Evolutionary conservation across 2,797 vertebrate genomes (phyloP).

Genomic region (Heliangelus exortis): DNA sequence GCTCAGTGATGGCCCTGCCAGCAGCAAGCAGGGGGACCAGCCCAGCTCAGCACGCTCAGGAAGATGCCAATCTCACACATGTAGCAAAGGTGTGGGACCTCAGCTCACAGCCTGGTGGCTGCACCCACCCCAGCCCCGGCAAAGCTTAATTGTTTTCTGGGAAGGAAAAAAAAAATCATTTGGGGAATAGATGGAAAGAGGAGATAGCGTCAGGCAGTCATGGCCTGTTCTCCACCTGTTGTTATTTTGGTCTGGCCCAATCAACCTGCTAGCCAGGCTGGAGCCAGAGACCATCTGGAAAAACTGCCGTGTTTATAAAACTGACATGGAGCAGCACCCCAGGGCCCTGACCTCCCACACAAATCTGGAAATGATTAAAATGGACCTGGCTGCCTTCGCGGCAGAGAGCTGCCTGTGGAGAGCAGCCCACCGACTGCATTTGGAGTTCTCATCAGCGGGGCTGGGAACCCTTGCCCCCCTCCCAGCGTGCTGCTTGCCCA

Average conservation of each 20-base stretch:
- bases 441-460: constrained; percentile 80
- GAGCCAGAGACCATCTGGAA: constrained; percentile 99
- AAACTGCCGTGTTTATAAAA: constrained; percentile 99
- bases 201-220: constrained; percentile 92
- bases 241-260: constrained; percentile 91
- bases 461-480: constrained; percentile 1
- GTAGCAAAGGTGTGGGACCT: constrained; percentile 19
- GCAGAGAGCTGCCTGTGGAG: constrained; percentile 66
- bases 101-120: neutral
- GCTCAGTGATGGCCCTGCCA: rapidly evolving
- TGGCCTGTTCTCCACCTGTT: constrained; percentile 99
- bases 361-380: constrained; percentile 99
- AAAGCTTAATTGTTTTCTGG: constrained; percentile 63
- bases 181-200: constrained; percentile 74
- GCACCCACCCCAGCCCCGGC: neutral
- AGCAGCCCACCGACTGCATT: constrained; percentile 72
- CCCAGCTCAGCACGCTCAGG: rapidly evolving
- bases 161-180: constrained; percentile 35
- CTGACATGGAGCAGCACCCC: constrained; percentile 96
- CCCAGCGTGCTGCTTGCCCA: neutral
- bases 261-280: constrained; percentile 99
- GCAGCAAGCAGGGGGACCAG: neutral
- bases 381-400: constrained; percentile 67
- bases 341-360: constrained; percentile 98
- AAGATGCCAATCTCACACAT: neutral